Conservation (phyloP, 2,888 invertebrate species). For the Oxyscelio sp. region DNA sequence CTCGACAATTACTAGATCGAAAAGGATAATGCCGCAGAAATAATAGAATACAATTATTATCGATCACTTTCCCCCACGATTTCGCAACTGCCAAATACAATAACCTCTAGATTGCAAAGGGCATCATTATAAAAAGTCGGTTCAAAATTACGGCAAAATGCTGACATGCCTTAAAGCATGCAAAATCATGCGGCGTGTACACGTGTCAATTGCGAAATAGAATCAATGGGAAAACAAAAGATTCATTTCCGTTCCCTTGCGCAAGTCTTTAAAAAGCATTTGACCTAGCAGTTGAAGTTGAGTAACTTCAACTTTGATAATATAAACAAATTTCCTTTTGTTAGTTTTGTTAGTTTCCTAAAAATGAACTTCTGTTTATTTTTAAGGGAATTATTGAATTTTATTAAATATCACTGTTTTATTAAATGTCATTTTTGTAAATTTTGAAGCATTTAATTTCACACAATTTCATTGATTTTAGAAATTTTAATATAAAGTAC, state of each 20-base stretch:
- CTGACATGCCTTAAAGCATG: slow-evolving; percentile 21
- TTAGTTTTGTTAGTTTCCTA: too few relatives aligned
- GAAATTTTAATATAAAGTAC: too few relatives aligned
- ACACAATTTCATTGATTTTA: too few relatives aligned
- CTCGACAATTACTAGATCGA: slow-evolving; percentile 31
- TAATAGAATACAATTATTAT: slow-evolving; percentile 26
- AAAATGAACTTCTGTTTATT: too few relatives aligned
- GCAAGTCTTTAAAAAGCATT: slow-evolving; percentile 1
- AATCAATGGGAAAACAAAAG: neutral
- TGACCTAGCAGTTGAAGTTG: too few relatives aligned
- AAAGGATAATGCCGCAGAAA: slow-evolving; percentile 2
- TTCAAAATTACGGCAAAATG: slow-evolving; percentile 36
- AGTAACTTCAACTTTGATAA: too few relatives aligned
- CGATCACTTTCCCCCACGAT: slow-evolving; percentile 15
- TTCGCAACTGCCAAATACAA: slow-evolving; percentile 41
- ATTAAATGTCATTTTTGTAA: too few relatives aligned
- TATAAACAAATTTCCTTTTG: too few relatives aligned
- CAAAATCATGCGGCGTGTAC: slow-evolving; percentile 24
- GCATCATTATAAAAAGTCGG: slow-evolving; percentile 41
- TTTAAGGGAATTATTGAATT: too few relatives aligned
- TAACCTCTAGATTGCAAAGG: slow-evolving; percentile 38
- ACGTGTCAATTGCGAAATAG: slow-evolving; percentile 31
- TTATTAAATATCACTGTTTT: too few relatives aligned
- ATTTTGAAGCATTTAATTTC: too few relatives aligned
- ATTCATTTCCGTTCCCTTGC: slow-evolving; percentile 6